Evolutionary conservation across 2,113 vertebrate species (phyloP), one percentile per base, ranked within the genome.

Genomic region (Microtus pennsylvanicus): DNA sequence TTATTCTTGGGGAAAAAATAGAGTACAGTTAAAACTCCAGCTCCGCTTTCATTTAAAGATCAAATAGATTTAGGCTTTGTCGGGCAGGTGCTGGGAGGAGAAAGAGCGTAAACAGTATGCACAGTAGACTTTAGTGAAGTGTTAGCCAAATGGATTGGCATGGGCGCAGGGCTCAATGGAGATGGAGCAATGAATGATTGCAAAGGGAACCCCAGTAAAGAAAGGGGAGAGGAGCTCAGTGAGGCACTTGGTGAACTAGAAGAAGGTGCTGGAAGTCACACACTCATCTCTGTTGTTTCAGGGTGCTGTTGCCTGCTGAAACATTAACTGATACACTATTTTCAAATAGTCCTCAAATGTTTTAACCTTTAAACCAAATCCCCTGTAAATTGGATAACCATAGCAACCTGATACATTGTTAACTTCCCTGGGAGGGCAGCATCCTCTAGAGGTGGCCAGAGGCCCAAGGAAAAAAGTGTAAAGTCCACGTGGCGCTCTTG

Each of bases 341-440:
- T 77, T 47, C 65, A 70, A 52, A 78, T 35, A 3, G 42, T 95
- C 82, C 61, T 95, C 78, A 91, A 86, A 87, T 91, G 26, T 55
- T 63, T 92, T 95, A 52, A 78, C 77, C 86, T 88, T 97, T 93
- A 91, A 74, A 93, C 24, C 22, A 94, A 75, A 87, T 83, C 50
- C 42, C 28, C 83, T 96, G 7, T 35, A 94, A 90, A 93, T 17
- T 63, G 81, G 65, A 93, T 92, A 96, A 78, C 76, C 47, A 93
- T 76, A 89, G 87, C 55, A 89, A 90, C 85, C 58, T 8, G 38
- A 24, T 52, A 35, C 0, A 28, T 4, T 47, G 14, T 74, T 87
- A 77, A 80, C 65, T 50, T 85, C 58, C 90, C 22, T 80, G 16
- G 24, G 26, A 55, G 93, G 42, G 45, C 12, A 82, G 69, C 50